These are phyloP conservation scores for Mormyrus hasselquistii DNA, from an alignment of 2,797 vertebrate genomes.

Conservation along the genomic window DNA sequence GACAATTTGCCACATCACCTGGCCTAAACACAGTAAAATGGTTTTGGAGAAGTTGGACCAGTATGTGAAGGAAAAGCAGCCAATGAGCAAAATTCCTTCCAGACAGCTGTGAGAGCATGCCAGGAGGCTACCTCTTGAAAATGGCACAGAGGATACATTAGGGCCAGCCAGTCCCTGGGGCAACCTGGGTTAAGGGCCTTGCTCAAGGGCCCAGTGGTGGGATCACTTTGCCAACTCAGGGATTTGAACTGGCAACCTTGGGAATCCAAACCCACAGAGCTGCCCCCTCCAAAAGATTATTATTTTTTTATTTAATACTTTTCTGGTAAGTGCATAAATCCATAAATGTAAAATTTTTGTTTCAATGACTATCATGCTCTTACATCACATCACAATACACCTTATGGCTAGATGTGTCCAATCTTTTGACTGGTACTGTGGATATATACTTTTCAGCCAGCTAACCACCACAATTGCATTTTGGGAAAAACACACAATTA, in stretches of 20 bases:
- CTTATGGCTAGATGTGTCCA: background rate
- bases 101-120: background rate
- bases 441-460: no score
- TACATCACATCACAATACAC: background rate
- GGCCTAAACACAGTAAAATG: background rate
- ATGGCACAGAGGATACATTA: background rate
- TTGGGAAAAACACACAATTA: no score
- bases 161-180: background rate
- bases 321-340: background rate
- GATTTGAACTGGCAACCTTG: background rate
- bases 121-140: background rate
- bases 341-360: background rate
- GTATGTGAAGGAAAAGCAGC: background rate
- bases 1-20: background rate
- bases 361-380: background rate
- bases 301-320: background rate
- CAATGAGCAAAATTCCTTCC: background rate
- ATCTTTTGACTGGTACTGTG: background rate
- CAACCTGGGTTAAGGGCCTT: background rate
- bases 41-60: background rate
- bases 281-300: background rate
- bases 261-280: background rate
- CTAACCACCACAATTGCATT: no score
- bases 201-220: background rate
- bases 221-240: background rate